Base-by-base conservation (phyloP, 2,113 vertebrate species). In the Antechinus stuartii region DNA sequence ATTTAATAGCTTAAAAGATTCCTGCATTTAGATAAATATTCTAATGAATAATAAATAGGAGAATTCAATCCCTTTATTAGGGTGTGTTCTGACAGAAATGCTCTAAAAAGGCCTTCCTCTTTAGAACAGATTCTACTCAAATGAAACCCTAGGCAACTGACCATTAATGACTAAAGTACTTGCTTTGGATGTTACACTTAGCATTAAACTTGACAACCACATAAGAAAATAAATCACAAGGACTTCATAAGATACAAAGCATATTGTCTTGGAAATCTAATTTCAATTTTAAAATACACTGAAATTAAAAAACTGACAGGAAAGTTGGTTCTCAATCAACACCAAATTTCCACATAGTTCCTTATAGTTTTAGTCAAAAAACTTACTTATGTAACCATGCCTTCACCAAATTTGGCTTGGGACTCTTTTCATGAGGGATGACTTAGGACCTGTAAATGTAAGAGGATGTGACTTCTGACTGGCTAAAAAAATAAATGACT, bases 31-130 rank as follows among this genome's bases (percentile, higher is more conserved):
- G 91, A 54, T 89, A 53, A 96, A 49, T 11, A 23, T 35, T 96
- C 97, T 54, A 27, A 9, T 54, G 91, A 92, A 95, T 11, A 89
- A 97, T 46, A 92, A 96, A 97, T 0, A 89, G 16, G 61, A 92
- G 23, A 90, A 47, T 26, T 26, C 30, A 50, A 27, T 27, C 57
- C 54, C 0, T 0, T 46, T 57, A 55, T 1, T 9, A 61, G 26
- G 14, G 53, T 2, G 5, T 2, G 26, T 42, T 9, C 54, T 27
- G 0, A 54, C 3, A 68, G 61, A 46, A 3, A 24, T 5, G 1
- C 89, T 68, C 93, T 11, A 1, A 49, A 11, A 30, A 2, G 35
- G 2, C 30, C n/a, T 9, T 92, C 76, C 47, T n/a, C 92, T 53
- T 0, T 47, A 42, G 1, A 12, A 23, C 0, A 35, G 9, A 22